Conservation (phyloP, 2,113 vertebrate genomes). For the Mesoclemmys tuberculata region DNA sequence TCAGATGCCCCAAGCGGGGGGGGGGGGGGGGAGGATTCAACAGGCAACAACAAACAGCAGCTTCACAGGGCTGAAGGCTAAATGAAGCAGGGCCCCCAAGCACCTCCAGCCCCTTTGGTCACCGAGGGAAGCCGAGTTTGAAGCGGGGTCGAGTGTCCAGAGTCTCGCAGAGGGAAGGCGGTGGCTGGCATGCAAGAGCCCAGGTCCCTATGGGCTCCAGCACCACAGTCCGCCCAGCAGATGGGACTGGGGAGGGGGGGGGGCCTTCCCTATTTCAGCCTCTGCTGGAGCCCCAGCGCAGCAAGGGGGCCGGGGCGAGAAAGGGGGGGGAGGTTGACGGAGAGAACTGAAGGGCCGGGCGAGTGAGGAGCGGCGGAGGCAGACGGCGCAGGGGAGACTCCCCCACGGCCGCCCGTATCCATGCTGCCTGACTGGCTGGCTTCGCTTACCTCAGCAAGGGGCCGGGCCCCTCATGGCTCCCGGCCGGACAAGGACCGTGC, state of each 20-base stretch:
- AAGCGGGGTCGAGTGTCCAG: not conserved
- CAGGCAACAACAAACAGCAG: not conserved
- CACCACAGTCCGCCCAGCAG: too few species aligned
- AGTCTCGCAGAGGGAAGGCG: not conserved
- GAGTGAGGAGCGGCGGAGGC: too few species aligned
- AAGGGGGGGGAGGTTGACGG: not conserved
- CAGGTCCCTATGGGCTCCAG: too few species aligned
- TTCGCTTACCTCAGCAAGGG: slow-evolving; percentile 4
- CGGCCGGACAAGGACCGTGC: accelerated
- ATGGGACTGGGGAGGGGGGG: too few species aligned
- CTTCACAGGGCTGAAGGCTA: not conserved
- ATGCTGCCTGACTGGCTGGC: not conserved
- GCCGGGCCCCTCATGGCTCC: not conserved
- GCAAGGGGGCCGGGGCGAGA: not conserved
- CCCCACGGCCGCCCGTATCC: too few species aligned
- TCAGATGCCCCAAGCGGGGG: too few species aligned
- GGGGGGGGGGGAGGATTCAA: not conserved
- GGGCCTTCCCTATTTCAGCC: not conserved
- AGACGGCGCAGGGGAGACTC: too few species aligned
- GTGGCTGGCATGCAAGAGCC: too few species aligned
- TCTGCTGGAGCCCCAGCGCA: not conserved
- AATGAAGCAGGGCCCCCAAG: not conserved
- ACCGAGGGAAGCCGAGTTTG: not conserved
- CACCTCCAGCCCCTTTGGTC: not conserved
- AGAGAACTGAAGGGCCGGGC: not conserved